These are phyloP conservation scores for Recurvirostra avosetta DNA, from an alignment of 2,113 vertebrate species.

Conservation along the genomic window DNA sequence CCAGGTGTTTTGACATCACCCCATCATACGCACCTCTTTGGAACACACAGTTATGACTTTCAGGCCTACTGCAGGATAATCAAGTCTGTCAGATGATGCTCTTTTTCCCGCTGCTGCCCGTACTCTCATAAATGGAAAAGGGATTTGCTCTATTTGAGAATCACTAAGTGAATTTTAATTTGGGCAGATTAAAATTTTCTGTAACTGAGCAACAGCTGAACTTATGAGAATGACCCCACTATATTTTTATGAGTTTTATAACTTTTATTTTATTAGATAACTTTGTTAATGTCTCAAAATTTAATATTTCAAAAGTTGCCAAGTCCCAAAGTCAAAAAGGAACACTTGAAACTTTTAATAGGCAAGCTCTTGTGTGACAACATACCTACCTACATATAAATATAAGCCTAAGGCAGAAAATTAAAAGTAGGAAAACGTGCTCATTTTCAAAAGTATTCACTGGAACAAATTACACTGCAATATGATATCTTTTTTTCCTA, in stretches of 20 bases:
- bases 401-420: neutral
- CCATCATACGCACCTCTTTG: neutral
- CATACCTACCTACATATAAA: neutral
- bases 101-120: neutral
- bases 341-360: neutral
- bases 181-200: neutral
- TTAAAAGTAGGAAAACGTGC: neutral
- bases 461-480: neutral
- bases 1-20: slow-evolving; percentile 48
- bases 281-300: neutral
- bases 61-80: neutral
- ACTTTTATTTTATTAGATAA: neutral
- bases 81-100: neutral
- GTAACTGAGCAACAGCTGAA: neutral
- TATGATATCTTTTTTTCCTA: neutral
- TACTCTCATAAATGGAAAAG: neutral
- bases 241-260: neutral
- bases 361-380: neutral
- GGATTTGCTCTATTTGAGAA: neutral
- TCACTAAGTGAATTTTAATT: neutral
- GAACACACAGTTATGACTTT: neutral
- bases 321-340: neutral
- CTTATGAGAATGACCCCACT: neutral
- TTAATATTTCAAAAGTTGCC: neutral
- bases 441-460: neutral